Percentiles rank a stretch among this genome's conserved stretches.
These are phyloP conservation scores for Tethya wilhelma DNA, from an alignment of 37 sponge, comb jelly and placozoan genomes.

Conservation along the genomic window DNA sequence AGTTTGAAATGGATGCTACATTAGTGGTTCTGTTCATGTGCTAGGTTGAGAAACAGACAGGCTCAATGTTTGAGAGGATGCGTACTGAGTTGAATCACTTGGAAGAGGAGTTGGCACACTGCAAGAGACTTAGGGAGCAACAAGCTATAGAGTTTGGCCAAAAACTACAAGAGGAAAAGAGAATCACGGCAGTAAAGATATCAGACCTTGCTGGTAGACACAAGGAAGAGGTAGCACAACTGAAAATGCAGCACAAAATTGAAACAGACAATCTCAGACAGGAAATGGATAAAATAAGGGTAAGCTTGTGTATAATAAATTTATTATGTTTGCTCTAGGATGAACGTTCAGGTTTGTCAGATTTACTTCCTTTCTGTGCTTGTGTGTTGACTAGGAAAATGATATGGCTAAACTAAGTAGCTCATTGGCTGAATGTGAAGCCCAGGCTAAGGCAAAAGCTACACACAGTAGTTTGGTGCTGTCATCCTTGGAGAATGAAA, in stretches of 20 bases:
- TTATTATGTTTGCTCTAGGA: background rate
- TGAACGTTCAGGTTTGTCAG: no score
- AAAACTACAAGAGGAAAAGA: background rate
- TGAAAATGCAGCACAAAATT: no score
- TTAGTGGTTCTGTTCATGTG: no score
- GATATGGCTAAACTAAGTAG: background rate
- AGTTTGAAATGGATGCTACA: no score
- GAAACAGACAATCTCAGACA: background rate
- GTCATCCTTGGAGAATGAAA: background rate
- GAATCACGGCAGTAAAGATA: background rate
- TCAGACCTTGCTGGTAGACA: background rate
- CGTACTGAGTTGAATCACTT: background rate
- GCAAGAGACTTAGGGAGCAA: background rate
- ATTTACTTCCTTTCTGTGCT: no score
- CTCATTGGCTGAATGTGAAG: background rate
- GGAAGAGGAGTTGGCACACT: background rate
- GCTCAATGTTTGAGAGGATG: background rate
- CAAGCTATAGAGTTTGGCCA: background rate
- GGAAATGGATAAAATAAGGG: background rate
- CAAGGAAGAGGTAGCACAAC: background rate
- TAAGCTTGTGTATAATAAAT: background rate
- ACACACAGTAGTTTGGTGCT: constrained; percentile 2
- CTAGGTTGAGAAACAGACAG: background rate
- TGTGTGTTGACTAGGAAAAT: no score
- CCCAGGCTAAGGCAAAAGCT: constrained; percentile 9